phyloP scores from a whole-genome alignment of 2,113 vertebrate species.

The Meles meles region DNA sequence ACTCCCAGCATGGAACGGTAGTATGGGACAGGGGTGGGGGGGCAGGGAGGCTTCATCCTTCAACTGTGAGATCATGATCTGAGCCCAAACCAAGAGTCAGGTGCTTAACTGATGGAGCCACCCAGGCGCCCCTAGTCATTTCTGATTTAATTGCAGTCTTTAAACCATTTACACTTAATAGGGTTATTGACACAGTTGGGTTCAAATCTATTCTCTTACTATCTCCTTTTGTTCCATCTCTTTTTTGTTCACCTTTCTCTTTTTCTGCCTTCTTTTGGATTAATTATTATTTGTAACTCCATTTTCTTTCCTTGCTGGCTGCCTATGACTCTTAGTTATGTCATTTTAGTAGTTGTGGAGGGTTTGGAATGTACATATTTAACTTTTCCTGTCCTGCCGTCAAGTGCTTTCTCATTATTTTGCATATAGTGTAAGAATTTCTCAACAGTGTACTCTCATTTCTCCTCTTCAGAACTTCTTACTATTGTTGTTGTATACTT shows the following conservation, averaged over 20 bases:
- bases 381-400: background rate
- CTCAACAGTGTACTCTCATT: too few species aligned
- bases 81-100: background rate
- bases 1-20: background rate
- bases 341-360: background rate
- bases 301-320: background rate
- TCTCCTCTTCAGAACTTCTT: background rate
- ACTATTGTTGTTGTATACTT: background rate
- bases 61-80: background rate
- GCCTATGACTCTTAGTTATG: background rate
- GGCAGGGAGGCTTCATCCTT: background rate
- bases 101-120: background rate
- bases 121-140: background rate
- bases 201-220: background rate
- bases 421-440: background rate
- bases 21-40: background rate
- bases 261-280: background rate
- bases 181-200: background rate
- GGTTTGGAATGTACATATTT: background rate
- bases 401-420: background rate
- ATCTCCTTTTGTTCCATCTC: background rate
- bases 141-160: background rate
- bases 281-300: background rate
- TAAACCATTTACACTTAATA: background rate
- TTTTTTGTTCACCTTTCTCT: background rate